phyloP scores from a whole-genome alignment of 2,888 invertebrate species.

The Eretmocerus hayati region DNA sequence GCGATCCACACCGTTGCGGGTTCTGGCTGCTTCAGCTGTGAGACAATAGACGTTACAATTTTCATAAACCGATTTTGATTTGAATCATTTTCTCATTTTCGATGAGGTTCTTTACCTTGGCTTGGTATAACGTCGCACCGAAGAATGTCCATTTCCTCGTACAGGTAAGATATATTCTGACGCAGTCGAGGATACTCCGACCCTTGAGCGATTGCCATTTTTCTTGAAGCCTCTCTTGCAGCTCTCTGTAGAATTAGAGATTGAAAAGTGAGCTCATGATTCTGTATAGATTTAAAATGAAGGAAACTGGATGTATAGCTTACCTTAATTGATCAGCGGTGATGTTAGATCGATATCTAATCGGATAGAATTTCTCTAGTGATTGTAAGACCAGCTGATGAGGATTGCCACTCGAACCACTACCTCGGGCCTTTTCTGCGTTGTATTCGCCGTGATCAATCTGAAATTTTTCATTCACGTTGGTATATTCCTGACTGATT shows the following conservation, averaged over 20 bases:
- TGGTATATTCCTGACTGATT: too few relatives aligned
- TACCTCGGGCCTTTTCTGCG: constrained; percentile 56
- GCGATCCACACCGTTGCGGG: constrained; percentile 78
- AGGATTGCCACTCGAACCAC: constrained; percentile 49
- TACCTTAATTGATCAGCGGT: constrained; percentile 64
- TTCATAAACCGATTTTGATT: not conserved
- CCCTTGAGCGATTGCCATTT: constrained; percentile 88
- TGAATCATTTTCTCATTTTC: not conserved
- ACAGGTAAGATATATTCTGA: constrained; percentile 89
- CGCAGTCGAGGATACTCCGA: constrained; percentile 80
- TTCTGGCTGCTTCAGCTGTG: constrained; percentile 59
- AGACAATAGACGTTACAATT: constrained; percentile 4
- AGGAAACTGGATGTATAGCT: constrained; percentile 3
- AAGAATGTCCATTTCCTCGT: constrained; percentile 95
- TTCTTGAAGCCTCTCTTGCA: constrained; percentile 69
- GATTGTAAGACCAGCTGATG: constrained; percentile 62
- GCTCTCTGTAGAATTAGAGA: constrained; percentile 50
- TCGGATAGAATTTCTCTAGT: constrained; percentile 85
- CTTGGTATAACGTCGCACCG: constrained; percentile 86
- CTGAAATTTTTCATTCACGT: constrained; percentile 45
- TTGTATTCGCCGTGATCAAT: constrained; percentile 85
- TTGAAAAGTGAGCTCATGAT: not conserved
- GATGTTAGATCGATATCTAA: constrained; percentile 72
- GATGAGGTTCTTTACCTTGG: constrained; percentile 56
- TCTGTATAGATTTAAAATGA: not conserved